Base-by-base conservation (phyloP, 2,888 invertebrate species). In the Rhingia campestris region DNA sequence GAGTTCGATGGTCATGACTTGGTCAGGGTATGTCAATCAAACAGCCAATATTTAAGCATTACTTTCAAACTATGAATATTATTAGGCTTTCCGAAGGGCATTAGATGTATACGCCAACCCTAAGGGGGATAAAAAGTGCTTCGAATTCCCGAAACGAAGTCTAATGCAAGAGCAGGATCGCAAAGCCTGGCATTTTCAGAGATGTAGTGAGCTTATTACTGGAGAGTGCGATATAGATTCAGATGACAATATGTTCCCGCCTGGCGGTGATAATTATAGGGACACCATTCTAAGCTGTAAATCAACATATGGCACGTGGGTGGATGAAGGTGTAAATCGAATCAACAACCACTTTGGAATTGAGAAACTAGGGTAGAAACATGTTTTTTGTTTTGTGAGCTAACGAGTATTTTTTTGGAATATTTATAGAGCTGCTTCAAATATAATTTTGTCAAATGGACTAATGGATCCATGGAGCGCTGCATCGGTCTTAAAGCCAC, bases 401-500 rank as follows among this genome's bases (percentile, higher is more conserved):
- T 35, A 0, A 45, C 9, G 7, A 39, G 0, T 7, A 4, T 12
- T 6, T 22, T 30, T 45, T 14, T 37, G n/a, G n/a, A n/a, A n/a
- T n/a, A n/a, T 9, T 32, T 66, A 1, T n/a, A 74, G 75, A 37
- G 51, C 51, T 12, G 75, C 75, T n/a, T 37, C 43, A 12, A 75
- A 75, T 4, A 75, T 75, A n/a, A 72, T 79, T 30, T 79, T 66
- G 59, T 79, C 79, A 2, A 97, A 96, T 89, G 97, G 97, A 0
- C 90, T 96, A 3, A 88, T 96, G 86, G 97, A 97, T 90, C 96
- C 96, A 0, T 97, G 96, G 97, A 94, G 95, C 58, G 94, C 95
- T 87, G 96, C 96, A 88, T 96, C 97, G n/a, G 94, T 96, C 49
- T 89, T 96, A 53, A 92, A 92, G 87, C 94, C 94, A 86, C 89